Evolutionary conservation across 2,113 vertebrate species (phyloP).

Genomic region (Oncorhynchus nerka): DNA sequence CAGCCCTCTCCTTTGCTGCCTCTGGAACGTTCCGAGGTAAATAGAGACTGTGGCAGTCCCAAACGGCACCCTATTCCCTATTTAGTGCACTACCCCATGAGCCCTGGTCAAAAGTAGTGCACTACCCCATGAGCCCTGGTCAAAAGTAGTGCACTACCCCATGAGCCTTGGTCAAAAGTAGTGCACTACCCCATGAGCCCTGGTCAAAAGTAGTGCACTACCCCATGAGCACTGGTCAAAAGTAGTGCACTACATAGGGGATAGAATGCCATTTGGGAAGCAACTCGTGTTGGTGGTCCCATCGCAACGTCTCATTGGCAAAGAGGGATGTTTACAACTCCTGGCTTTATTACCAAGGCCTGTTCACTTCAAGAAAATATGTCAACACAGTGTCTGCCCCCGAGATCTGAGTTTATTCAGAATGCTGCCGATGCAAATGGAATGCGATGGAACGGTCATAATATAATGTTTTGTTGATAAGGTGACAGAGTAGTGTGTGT

Average conservation of each 20-base stretch:
- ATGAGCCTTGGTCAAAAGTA: neutral
- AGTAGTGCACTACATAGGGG: neutral
- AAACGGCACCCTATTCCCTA: neutral
- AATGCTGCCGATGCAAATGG: neutral
- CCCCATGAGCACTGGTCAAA: neutral
- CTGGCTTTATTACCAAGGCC: neutral
- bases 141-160: no score
- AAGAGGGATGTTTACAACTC: conserved; percentile 7
- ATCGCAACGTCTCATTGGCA: neutral
- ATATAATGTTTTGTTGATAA: conserved; percentile 14
- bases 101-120: neutral
- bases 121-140: no score
- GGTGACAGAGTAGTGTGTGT: conserved; percentile 1
- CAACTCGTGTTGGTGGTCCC: conserved; percentile 1
- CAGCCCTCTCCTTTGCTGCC: no score
- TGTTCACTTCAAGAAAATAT: conserved; percentile 3
- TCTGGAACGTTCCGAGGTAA: no score
- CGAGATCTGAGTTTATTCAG: neutral
- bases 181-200: no score
- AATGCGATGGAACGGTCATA: conserved; percentile 4
- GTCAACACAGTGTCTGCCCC: conserved; percentile 6
- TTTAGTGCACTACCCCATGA: no score
- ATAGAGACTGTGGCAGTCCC: neutral
- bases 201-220: neutral
- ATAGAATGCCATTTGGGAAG: neutral